Evolutionary conservation across 2,888 invertebrate genomes (phyloP), one percentile per base, ranked within the genome.

Genomic region (Hipparchia semele): DNA sequence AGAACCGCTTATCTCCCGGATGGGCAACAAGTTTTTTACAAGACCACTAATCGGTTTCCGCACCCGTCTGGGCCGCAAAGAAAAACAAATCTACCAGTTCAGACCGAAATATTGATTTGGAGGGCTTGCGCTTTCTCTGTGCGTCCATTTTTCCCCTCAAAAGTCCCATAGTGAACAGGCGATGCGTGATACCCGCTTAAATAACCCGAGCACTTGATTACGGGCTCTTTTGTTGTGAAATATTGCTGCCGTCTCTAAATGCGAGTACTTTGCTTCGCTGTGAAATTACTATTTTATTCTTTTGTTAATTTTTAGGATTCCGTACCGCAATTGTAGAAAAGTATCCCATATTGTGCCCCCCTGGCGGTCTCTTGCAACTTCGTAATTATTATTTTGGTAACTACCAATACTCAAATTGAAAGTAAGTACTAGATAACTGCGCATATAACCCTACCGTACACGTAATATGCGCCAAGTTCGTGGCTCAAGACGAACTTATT

Each of bases 181-280:
- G 76, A 74, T 74, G 76, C 76, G 72, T 76, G 76, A 74, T 74
- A 69, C 68, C 53, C 66, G 76, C 72, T 76, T 76, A 68, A 74
- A 70, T 72, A 76, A 69, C 70, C 74, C 74, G 13, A 64, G 59
- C 72, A 72, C 72, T 72, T 68, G 72, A 72, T 75, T 75, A 75
- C 67, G 58, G 59, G 62, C 70, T 70, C 66, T 62, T 49, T 68
- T 68, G 62, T 75, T 67, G 75, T 70, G 72, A 70, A 68, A 64
- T 70, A 56, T 49, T 64, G 70, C 62, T 56, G 9, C 56, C 54
- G 53, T 7, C 23, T 53, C 53, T 61, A 61, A 62, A 64, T 23
- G 49, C 49, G 9, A 64, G 62, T 56, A 12, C 53, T 53, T 60
- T 53, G 56, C 53, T 56, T 64, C 56, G 45, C 70, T 64, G 70